These are phyloP conservation scores for Danio choprae DNA, from an alignment of 2,797 vertebrate genomes.

Conservation along the genomic window DNA sequence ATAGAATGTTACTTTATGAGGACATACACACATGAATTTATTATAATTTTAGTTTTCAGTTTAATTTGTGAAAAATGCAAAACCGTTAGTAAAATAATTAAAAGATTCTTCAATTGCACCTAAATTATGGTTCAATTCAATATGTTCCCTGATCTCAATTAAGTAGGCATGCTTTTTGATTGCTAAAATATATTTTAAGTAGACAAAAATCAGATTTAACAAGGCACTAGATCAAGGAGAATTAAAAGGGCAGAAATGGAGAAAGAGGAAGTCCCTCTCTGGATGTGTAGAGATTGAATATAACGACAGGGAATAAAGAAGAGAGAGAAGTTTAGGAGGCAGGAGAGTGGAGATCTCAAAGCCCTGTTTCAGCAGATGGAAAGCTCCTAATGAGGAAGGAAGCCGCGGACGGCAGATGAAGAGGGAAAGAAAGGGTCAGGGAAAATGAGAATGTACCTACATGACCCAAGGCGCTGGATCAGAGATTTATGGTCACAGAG, in stretches of 20 bases:
- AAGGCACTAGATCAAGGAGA: conserved; percentile 29
- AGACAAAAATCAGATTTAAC: no score
- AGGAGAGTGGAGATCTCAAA: conserved; percentile 58
- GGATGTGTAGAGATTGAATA: background rate
- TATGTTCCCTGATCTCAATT: no score
- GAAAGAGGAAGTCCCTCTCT: conserved; percentile 15
- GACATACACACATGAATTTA: no score
- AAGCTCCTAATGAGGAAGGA: conserved; percentile 71
- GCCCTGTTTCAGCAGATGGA: conserved; percentile 55
- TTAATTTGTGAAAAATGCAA: no score
- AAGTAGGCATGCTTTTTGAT: no score
- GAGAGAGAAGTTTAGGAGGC: conserved; percentile 30
- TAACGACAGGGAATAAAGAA: conserved; percentile 31
- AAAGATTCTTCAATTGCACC: no score
- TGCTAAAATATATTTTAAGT: no score
- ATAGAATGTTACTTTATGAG: no score
- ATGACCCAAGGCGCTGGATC: conserved; percentile 54
- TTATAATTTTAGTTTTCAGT: no score
- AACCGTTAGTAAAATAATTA: no score
- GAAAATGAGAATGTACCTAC: conserved; percentile 55
- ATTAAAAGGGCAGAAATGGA: conserved; percentile 44
- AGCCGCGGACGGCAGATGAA: conserved; percentile 59
- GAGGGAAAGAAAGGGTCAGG: conserved; percentile 50
- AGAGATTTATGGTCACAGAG: conserved; percentile 53
- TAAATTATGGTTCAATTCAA: no score